Percentiles rank a stretch among this genome's conserved stretches.
These are phyloP conservation scores for Cebidichthys violaceus DNA, from an alignment of 2,113 vertebrate genomes.

Conservation along the genomic window DNA sequence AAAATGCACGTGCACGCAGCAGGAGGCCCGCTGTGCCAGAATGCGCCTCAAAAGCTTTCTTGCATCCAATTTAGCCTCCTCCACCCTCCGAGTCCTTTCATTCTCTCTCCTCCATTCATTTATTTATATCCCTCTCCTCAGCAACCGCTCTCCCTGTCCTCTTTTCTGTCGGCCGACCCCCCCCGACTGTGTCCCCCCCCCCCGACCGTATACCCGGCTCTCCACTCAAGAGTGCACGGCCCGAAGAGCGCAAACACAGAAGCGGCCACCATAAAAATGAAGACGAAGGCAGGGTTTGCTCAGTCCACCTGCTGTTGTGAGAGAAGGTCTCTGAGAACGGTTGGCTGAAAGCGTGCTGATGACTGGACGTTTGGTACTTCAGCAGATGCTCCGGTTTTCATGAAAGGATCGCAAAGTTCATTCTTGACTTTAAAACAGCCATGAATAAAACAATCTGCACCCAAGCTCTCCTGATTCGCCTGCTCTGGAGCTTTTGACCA, in stretches of 20 bases:
- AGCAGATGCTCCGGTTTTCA: neutral
- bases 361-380: neutral
- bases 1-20: slow-evolving; percentile 40
- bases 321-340: neutral
- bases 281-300: slow-evolving; percentile 21
- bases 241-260: slow-evolving; percentile 41
- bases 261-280: slow-evolving; percentile 1
- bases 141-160: neutral
- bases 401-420: neutral
- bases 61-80: slow-evolving; percentile 64
- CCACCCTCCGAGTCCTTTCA: slow-evolving; percentile 38
- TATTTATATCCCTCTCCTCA: slow-evolving; percentile 71
- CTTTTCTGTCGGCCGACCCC: slow-evolving; percentile 11
- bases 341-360: neutral
- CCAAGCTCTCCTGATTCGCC: neutral
- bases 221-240: slow-evolving; percentile 37
- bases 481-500: neutral
- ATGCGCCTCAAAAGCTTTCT: slow-evolving; percentile 53
- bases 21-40: slow-evolving; percentile 54
- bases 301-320: slow-evolving; percentile 18
- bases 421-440: neutral
- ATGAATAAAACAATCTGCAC: neutral
- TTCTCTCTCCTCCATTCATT: slow-evolving; percentile 62
- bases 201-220: slow-evolving; percentile 35
- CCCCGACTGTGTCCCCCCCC: slow-evolving; percentile 4